Conservation (phyloP, 2,797 vertebrate genomes). For the Echeneis naucrates region DNA sequence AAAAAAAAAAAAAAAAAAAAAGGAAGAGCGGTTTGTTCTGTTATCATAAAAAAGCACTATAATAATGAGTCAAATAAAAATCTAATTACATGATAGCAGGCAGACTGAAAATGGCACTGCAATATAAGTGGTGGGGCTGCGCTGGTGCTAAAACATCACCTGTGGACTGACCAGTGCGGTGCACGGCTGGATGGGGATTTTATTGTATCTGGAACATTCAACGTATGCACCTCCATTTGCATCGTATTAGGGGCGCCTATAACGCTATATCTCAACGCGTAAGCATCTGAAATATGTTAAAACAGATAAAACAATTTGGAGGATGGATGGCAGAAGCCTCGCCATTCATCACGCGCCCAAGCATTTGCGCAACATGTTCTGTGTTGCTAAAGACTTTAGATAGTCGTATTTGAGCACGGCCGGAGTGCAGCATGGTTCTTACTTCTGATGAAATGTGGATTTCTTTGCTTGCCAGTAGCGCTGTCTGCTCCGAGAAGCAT, state of each 20-base stretch:
- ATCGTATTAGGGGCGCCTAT: background rate
- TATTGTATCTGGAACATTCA: background rate
- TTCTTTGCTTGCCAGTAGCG: background rate
- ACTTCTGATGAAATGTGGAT: background rate
- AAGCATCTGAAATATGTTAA: background rate
- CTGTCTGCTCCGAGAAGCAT: background rate
- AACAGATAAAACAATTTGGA: too few species aligned
- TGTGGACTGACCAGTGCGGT: background rate
- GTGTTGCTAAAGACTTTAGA: conserved; percentile 42
- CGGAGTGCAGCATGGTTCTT: background rate
- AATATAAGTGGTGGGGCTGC: too few species aligned
- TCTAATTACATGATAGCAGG: background rate
- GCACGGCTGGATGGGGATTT: background rate
- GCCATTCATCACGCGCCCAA: conserved; percentile 39
- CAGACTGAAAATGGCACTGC: background rate
- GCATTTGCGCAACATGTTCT: conserved; percentile 42
- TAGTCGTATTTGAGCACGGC: conserved; percentile 5
- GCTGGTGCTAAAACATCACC: too few species aligned
- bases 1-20: background rate
- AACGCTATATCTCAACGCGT: background rate
- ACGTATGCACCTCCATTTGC: background rate
- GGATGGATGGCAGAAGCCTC: conserved; percentile 28
- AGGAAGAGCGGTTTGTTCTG: background rate
- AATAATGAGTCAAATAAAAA: too few species aligned
- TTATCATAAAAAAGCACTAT: background rate